Conservation (phyloP, 2,888 invertebrate species). For the Sminthurides aquaticus region DNA sequence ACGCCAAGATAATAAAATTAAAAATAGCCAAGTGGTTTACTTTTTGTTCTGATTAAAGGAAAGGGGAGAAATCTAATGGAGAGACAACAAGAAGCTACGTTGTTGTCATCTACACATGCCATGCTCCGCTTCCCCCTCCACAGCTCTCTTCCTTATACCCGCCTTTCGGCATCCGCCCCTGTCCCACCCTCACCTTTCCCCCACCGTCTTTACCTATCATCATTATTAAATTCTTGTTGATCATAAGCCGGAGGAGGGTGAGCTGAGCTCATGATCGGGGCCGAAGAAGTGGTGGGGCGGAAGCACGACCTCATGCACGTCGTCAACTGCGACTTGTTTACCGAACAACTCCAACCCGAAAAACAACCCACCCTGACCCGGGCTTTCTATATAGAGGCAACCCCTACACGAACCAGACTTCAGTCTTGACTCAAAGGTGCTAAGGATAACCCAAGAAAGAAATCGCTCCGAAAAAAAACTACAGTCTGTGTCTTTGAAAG, state of each 20-base stretch:
- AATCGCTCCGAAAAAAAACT: too few relatives aligned
- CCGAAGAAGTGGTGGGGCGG: too few relatives aligned
- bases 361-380: neutral
- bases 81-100: neutral
- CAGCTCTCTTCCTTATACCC: neutral
- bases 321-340: too few relatives aligned
- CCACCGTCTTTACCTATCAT: neutral
- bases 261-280: too few relatives aligned
- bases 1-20: constrained; percentile 16
- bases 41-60: constrained; percentile 15
- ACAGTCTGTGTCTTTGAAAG: too few relatives aligned
- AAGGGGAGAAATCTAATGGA: neutral
- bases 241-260: neutral
- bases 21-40: constrained; percentile 19
- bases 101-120: neutral
- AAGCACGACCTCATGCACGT: too few relatives aligned
- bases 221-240: neutral
- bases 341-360: neutral
- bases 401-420: neutral
- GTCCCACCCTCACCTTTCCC: neutral
- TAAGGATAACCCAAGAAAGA: neutral
- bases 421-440: constrained; percentile 6
- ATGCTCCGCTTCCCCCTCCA: neutral
- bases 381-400: constrained; percentile 17
- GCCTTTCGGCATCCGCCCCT: neutral